Percentiles rank a stretch among this genome's conserved stretches.
These are phyloP conservation scores for Gallirallus australis DNA, from an alignment of 2,797 vertebrate genomes.

Conservation along the genomic window DNA sequence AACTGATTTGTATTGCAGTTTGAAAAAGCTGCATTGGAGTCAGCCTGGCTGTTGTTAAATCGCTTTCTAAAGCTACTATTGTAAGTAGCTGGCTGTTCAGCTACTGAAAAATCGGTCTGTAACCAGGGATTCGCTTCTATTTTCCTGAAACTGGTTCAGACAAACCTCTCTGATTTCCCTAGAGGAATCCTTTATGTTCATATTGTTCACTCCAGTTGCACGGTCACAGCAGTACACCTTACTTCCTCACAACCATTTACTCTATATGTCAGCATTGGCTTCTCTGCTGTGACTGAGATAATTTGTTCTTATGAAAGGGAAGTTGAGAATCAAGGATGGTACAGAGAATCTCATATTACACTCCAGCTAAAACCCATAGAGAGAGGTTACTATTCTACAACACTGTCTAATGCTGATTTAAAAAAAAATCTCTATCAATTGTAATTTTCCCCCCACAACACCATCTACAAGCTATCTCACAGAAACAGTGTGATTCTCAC, in stretches of 20 bases:
- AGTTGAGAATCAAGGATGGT: slow-evolving; percentile 6
- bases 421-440: neutral
- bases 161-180: slow-evolving; percentile 61
- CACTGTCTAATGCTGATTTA: neutral
- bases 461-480: neutral
- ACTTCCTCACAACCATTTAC: slow-evolving; percentile 49
- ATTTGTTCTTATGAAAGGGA: slow-evolving; percentile 25
- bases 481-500: neutral
- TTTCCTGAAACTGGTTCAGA: slow-evolving; percentile 40
- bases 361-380: slow-evolving; percentile 1
- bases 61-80: slow-evolving; percentile 8
- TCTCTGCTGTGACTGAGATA: slow-evolving; percentile 22
- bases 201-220: slow-evolving; percentile 43
- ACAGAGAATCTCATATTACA: slow-evolving; percentile 13
- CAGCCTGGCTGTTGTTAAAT: slow-evolving; percentile 35
- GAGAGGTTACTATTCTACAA: slow-evolving; percentile 5
- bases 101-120: slow-evolving; percentile 29
- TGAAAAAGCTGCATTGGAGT: slow-evolving; percentile 36
- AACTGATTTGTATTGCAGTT: slow-evolving; percentile 21
- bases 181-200: slow-evolving; percentile 51
- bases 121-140: slow-evolving; percentile 53
- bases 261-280: neutral
- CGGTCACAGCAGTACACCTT: neutral
- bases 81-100: slow-evolving; percentile 48
- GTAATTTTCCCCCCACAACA: neutral